Evolutionary conservation across 2,888 invertebrate genomes (phyloP).

Genomic region (Trichogramma dendrolimi): DNA sequence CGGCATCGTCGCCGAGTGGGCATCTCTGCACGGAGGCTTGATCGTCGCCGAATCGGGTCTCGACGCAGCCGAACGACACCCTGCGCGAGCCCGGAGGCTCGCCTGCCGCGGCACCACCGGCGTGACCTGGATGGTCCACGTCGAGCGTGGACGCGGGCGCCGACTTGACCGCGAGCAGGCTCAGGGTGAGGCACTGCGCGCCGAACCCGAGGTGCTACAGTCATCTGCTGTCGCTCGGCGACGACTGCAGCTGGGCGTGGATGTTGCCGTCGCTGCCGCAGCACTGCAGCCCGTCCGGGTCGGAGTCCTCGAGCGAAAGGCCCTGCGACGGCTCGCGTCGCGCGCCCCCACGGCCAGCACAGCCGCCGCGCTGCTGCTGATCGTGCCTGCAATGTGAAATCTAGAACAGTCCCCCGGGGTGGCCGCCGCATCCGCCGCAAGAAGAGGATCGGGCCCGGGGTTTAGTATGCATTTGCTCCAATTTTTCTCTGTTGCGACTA

Average conservation of each 20-base stretch:
- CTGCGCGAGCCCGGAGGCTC: slow-evolving; percentile 7
- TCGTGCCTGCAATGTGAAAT: slow-evolving; percentile 42
- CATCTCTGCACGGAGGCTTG: slow-evolving; percentile 6
- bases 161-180: not conserved
- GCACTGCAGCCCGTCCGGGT: slow-evolving; percentile 40
- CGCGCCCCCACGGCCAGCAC: slow-evolving; percentile 35
- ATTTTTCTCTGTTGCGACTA: too few species aligned
- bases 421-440: too few species aligned
- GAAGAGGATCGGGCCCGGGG: too few species aligned
- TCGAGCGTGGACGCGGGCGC: not conserved
- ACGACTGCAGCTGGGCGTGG: slow-evolving; percentile 32
- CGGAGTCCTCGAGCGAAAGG: slow-evolving; percentile 48
- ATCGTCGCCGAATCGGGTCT: slow-evolving; percentile 6
- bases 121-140: not conserved
- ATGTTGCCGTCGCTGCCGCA: slow-evolving; percentile 41
- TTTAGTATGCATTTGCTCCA: too few species aligned
- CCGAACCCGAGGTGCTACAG: slow-evolving; percentile 43
- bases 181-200: slow-evolving; percentile 30
- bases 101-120: not conserved
- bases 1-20: slow-evolving; percentile 6
- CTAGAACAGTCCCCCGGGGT: slow-evolving; percentile 23
- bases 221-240: slow-evolving; percentile 47
- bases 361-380: slow-evolving; percentile 41
- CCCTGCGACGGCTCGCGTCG: slow-evolving; percentile 44
- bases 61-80: slow-evolving; percentile 22